Evolutionary conservation across 2,113 vertebrate species (phyloP).

Genomic region (Mesembrinibis cayennensis): DNA sequence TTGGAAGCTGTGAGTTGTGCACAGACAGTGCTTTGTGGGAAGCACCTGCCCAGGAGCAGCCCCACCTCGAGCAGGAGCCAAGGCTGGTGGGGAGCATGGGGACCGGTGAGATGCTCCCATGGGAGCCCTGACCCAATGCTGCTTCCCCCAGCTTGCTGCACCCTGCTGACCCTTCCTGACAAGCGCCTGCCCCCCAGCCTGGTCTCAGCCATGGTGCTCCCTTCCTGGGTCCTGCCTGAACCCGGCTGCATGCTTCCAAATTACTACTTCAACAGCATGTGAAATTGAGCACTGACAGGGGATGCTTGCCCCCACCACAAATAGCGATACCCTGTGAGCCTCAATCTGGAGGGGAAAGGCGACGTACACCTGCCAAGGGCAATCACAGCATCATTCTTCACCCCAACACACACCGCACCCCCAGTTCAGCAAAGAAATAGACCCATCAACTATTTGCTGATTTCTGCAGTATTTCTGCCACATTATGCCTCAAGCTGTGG

Average conservation of each 20-base stretch:
- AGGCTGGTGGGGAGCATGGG: accelerated
- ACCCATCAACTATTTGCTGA: accelerated
- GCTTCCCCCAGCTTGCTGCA: neutral
- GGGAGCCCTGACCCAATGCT: accelerated
- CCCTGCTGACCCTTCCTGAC: neutral
- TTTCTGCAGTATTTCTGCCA: neutral
- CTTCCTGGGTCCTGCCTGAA: neutral
- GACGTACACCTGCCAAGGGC: accelerated
- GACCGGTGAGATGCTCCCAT: accelerated
- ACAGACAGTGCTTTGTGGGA: neutral
- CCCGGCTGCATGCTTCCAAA: accelerated
- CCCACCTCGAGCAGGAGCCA: neutral
- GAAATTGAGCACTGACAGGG: neutral
- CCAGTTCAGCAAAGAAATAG: neutral
- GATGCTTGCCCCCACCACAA: neutral
- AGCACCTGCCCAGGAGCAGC: too few relatives aligned
- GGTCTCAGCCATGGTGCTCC: neutral
- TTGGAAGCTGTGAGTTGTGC: accelerated
- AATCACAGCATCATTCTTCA: neutral
- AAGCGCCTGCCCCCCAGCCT: accelerated
- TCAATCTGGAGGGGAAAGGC: neutral
- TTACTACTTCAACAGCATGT: accelerated
- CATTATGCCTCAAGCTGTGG: too few relatives aligned
- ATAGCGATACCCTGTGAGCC: accelerated
- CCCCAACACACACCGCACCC: too few relatives aligned